Evolutionary conservation across 2,888 invertebrate genomes (phyloP).

Genomic region (Thyatira batis): DNA sequence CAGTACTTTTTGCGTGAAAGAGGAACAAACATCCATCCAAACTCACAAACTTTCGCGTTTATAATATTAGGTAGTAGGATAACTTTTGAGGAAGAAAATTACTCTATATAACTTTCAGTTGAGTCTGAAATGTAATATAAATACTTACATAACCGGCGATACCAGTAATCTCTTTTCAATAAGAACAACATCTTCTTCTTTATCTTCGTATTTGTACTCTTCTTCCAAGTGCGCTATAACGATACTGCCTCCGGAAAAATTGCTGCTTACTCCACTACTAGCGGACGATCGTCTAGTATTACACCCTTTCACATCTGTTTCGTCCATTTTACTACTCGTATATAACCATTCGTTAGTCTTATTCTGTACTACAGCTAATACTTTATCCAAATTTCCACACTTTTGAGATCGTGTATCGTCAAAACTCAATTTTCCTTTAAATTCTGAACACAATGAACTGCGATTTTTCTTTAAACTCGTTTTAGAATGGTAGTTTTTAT

Average conservation of each 20-base stretch:
- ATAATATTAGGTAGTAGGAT: no score
- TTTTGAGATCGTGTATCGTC: constrained; percentile 15
- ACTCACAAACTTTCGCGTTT: no score
- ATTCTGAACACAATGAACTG: constrained; percentile 7
- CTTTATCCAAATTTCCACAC: constrained; percentile 58
- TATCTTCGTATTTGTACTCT: constrained; percentile 89
- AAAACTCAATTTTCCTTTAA: constrained; percentile 18
- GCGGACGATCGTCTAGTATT: constrained; percentile 74
- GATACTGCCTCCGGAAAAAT: constrained; percentile 65
- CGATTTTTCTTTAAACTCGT: constrained; percentile 48
- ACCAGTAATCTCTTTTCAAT: constrained; percentile 84
- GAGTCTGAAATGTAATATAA: no score
- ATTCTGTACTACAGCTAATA: constrained; percentile 64
- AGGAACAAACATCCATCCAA: no score
- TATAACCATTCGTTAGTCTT: constrained; percentile 68
- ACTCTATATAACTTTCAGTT: no score
- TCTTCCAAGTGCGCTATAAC: constrained; percentile 85
- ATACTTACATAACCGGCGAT: constrained; percentile 79
- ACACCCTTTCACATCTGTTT: constrained; percentile 17
- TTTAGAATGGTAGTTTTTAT: constrained; percentile 67
- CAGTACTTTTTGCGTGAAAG: no score
- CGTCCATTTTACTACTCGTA: constrained; percentile 41
- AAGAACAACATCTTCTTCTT: constrained; percentile 86
- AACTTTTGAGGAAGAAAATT: no score
- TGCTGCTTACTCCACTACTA: constrained; percentile 74